phyloP scores from a whole-genome alignment of 2,797 vertebrate genomes.

The Myotis pilosus region DNA sequence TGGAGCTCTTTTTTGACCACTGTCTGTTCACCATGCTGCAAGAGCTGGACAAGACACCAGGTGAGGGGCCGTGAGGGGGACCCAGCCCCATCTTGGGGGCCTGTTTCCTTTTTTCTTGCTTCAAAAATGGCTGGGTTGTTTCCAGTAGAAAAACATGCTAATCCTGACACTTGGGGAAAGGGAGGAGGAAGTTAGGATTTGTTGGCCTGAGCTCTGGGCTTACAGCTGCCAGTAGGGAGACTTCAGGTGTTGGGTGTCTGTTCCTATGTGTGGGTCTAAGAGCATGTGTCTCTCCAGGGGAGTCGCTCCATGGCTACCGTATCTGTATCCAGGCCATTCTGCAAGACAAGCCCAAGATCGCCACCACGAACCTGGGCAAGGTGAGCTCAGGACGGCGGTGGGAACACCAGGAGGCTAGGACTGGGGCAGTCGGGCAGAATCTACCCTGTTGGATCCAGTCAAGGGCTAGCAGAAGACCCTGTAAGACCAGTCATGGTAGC shows the following conservation, averaged over 20 bases:
- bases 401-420: neutral
- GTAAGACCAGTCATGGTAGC: neutral
- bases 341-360: conserved; percentile 92
- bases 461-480: neutral
- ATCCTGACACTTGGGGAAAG: neutral
- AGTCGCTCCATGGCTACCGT: conserved; percentile 95
- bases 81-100: neutral
- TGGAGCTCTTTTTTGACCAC: conserved; percentile 95
- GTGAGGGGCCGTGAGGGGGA: conserved; percentile 74
- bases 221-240: neutral
- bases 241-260: neutral
- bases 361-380: conserved; percentile 89
- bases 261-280: neutral
- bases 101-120: neutral
- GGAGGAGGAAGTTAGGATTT: neutral
- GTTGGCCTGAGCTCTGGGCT: neutral
- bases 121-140: neutral
- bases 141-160: neutral
- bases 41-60: conserved; percentile 91
- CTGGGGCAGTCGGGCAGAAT: neutral
- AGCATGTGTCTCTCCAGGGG: conserved; percentile 82
- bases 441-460: neutral
- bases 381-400: conserved; percentile 82
- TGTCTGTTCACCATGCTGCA: conserved; percentile 95
- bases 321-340: conserved; percentile 96